Conservation (phyloP, 2,113 vertebrate species). For the Ibidorhyncha struthersii region DNA sequence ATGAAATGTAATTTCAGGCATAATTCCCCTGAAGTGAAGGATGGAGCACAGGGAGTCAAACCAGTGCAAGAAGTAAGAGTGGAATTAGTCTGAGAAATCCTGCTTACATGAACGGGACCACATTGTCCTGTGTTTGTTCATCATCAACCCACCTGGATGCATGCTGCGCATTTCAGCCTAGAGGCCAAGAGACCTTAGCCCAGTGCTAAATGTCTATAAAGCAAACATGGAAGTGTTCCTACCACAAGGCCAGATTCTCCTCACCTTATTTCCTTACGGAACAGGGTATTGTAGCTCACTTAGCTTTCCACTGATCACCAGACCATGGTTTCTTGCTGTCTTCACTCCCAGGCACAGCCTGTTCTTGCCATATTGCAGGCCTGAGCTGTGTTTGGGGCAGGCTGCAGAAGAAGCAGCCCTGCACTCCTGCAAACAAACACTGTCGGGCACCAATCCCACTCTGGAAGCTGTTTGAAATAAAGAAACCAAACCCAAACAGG, state of each 20-base stretch:
- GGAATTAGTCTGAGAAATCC: background rate
- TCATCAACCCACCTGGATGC: background rate
- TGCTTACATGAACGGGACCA: background rate
- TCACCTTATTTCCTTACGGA: background rate
- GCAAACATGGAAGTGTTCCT: background rate
- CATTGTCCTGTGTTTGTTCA: background rate
- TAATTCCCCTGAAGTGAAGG: background rate
- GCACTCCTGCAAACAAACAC: accelerated
- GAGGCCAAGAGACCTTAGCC: background rate
- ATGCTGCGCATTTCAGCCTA: background rate
- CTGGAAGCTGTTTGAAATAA: background rate
- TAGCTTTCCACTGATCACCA: background rate
- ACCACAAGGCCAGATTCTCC: background rate
- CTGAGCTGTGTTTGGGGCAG: background rate
- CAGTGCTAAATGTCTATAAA: background rate
- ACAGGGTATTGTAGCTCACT: background rate
- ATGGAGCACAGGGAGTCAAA: background rate
- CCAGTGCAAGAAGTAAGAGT: background rate
- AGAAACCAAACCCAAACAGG: background rate
- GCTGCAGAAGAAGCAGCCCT: background rate
- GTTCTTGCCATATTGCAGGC: background rate
- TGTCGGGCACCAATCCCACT: background rate
- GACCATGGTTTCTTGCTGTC: background rate
- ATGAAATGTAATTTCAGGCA: background rate
- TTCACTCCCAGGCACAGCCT: background rate